A percentile compares a stretch with the other conserved stretches of the same genome.
These are phyloP conservation scores for Cavia porcellus DNA, from an alignment of 2,113 vertebrate genomes.

Conservation along the genomic window DNA sequence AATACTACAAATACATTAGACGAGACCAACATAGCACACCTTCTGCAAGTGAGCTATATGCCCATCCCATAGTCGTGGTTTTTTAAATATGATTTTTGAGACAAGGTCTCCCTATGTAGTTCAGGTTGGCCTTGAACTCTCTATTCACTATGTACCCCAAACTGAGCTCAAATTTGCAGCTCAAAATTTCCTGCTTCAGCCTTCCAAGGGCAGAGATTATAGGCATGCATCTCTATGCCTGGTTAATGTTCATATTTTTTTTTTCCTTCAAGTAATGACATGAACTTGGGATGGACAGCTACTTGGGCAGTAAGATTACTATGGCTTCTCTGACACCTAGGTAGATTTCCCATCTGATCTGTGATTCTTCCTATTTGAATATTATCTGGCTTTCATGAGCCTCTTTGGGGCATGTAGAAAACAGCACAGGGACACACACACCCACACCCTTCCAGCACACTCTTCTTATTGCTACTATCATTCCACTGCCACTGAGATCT, in stretches of 20 bases:
- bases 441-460: not conserved
- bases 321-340: not conserved
- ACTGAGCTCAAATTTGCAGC: not conserved
- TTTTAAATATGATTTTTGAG: not conserved
- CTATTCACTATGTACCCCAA: not conserved
- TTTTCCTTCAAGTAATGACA: not conserved
- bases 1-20: not conserved
- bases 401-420: not conserved
- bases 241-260: not conserved
- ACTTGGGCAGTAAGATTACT: not conserved
- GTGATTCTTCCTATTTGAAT: not conserved
- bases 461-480: not conserved
- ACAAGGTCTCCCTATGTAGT: not conserved
- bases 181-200: not conserved
- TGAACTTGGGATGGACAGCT: not conserved
- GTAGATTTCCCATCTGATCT: not conserved
- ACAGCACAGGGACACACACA: not conserved
- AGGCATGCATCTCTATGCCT: not conserved
- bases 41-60: not conserved
- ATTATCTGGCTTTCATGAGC: not conserved
- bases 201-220: not conserved
- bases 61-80: not conserved
- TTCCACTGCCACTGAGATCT: not conserved
- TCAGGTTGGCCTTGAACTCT: not conserved
- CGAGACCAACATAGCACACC: not conserved